A percentile compares a stretch with the other conserved stretches of the same genome.
These are phyloP conservation scores for Leptestheria dahalacensis DNA, from an alignment of 1,140 invertebrate genomes.

Conservation along the genomic window DNA sequence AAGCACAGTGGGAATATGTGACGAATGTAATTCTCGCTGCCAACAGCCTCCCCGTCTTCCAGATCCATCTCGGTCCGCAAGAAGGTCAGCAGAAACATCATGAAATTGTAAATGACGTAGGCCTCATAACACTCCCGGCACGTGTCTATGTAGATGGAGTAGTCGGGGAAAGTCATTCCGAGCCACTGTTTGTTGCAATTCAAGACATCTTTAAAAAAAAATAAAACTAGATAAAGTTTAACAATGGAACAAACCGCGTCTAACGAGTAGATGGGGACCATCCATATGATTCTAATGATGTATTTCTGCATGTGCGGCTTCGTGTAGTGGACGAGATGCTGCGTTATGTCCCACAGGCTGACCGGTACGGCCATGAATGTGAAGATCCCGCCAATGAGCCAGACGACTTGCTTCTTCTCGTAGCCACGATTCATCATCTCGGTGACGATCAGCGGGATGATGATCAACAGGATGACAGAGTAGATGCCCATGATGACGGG, in stretches of 20 bases:
- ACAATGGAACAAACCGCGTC: slow-evolving; percentile 61
- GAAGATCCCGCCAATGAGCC: slow-evolving; percentile 75
- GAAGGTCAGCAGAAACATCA: slow-evolving; percentile 85
- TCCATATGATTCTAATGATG: slow-evolving; percentile 91
- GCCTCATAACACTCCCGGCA: slow-evolving; percentile 85
- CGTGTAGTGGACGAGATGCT: slow-evolving; percentile 85
- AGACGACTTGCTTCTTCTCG: slow-evolving; percentile 41
- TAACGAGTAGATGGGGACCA: slow-evolving; percentile 91
- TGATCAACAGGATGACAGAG: slow-evolving; percentile 57
- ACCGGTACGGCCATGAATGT: slow-evolving; percentile 78
- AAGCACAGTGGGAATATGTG: slow-evolving; percentile 75
- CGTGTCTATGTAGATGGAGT: slow-evolving; percentile 82
- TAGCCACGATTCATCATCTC: slow-evolving; percentile 31
- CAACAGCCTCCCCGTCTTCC: slow-evolving; percentile 33
- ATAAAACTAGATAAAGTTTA: slow-evolving; percentile 8
- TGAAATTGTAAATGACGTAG: slow-evolving; percentile 83
- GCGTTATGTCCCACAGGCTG: slow-evolving; percentile 83
- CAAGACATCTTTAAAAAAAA: slow-evolving; percentile 13
- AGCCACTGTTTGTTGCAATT: slow-evolving; percentile 46
- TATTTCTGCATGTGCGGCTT: slow-evolving; percentile 85
- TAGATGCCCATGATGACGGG: slow-evolving; percentile 66
- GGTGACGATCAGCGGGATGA: slow-evolving; percentile 64
- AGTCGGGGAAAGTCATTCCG: slow-evolving; percentile 59
- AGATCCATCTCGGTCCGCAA: slow-evolving; percentile 57
- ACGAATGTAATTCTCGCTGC: slow-evolving; percentile 29